phyloP scores from a whole-genome alignment of 2,888 invertebrate species.

The Lepidochrysops patricia region DNA sequence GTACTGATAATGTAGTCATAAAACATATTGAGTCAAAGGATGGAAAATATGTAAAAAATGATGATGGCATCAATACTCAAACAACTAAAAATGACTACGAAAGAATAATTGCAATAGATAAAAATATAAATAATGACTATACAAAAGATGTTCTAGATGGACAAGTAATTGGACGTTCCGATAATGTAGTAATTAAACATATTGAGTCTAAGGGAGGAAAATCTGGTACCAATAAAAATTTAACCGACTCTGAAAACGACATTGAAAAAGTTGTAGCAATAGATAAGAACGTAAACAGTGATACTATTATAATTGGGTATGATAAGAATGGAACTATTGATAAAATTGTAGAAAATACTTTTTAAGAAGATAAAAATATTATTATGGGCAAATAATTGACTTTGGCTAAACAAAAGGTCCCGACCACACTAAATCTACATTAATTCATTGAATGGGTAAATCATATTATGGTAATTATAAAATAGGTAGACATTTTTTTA shows the following conservation, averaged over 20 bases:
- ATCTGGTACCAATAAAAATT: constrained; percentile 1
- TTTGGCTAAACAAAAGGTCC: not conserved
- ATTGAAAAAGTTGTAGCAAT: constrained; percentile 16
- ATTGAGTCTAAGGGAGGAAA: not conserved
- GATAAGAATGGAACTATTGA: not conserved
- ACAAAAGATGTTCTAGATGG: not conserved
- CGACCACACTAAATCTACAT: not conserved
- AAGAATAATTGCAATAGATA: not conserved
- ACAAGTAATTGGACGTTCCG: not conserved
- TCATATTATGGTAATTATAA: too few species aligned
- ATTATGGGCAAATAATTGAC: too few species aligned
- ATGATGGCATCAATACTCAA: constrained; percentile 11
- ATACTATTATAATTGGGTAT: not conserved
- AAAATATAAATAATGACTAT: not conserved
- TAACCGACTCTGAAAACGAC: constrained; percentile 17
- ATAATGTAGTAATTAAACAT: constrained; percentile 7
- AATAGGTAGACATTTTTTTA: too few species aligned
- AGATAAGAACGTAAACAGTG: not conserved
- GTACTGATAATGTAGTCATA: not conserved
- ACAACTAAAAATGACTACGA: not conserved
- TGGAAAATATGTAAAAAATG: constrained; percentile 10
- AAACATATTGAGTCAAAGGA: not conserved
- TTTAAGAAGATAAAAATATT: not conserved
- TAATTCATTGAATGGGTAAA: too few species aligned
- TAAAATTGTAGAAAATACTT: not conserved